Conservation (phyloP, 2,888 invertebrate genomes). For the Sphecodes monilicornis region DNA sequence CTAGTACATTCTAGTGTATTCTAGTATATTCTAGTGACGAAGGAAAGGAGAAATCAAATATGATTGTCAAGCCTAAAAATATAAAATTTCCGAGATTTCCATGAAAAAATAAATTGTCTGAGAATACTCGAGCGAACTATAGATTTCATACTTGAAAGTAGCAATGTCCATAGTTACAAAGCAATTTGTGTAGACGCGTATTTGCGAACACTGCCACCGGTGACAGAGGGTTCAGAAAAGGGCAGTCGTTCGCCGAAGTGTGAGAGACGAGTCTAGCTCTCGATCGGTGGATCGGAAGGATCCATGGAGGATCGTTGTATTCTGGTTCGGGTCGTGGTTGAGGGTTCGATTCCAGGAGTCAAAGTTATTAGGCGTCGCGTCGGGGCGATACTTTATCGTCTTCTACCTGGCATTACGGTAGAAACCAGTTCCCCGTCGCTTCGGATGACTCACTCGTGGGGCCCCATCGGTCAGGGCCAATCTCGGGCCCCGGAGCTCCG, state of each 20-base stretch:
- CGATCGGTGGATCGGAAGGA: background rate
- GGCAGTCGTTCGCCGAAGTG: background rate
- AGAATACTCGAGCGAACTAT: background rate
- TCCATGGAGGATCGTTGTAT: slow-evolving; percentile 43
- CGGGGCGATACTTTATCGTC: slow-evolving; percentile 68
- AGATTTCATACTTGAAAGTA: background rate
- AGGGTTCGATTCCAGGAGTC: slow-evolving; percentile 57
- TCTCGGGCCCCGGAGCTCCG: slow-evolving; percentile 19
- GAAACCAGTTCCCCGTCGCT: slow-evolving; percentile 68
- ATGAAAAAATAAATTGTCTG: background rate
- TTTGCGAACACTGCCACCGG: background rate
- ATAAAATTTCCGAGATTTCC: background rate
- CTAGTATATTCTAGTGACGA: too few relatives aligned
- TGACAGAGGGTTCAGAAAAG: background rate
- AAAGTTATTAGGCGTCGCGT: slow-evolving; percentile 71
- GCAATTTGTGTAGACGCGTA: background rate
- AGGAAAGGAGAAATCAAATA: background rate
- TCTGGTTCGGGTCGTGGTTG: slow-evolving; percentile 53
- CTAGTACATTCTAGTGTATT: too few relatives aligned
- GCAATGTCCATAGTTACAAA: background rate
- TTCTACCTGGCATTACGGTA: slow-evolving; percentile 67
- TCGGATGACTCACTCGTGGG: slow-evolving; percentile 69
- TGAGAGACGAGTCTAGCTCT: background rate
- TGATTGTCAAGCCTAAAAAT: background rate
- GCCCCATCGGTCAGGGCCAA: slow-evolving; percentile 25